Base-by-base conservation (phyloP, 2,113 vertebrate species). In the Oenanthe oenanthe region DNA sequence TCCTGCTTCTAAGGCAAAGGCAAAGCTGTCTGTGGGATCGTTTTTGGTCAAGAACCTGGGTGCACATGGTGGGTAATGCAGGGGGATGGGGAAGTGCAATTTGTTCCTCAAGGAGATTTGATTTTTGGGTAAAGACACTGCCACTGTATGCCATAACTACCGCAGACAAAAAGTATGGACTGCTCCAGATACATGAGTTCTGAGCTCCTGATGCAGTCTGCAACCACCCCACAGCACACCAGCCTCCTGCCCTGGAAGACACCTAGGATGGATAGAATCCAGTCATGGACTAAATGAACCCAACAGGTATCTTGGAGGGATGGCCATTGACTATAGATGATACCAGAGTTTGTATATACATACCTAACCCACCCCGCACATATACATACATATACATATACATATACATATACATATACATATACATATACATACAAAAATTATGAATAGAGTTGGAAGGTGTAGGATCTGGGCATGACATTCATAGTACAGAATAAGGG, bases 91-190 rank as follows among this genome's bases (percentile, higher is more conserved):
- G 22, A 73, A 65, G 56, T 5, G 6, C 3, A 7, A 28, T 40
- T 12, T 40, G 11, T 40, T 22, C 24, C 12, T 56, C 24, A 56
- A 56, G 19, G 15, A 29, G 12, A 34, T 40, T 56, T 56, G 22
- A 18, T n/a, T 48, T 65, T 65, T n/a, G 31, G 12, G 19, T 85
- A 12, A n/a, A n/a, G 50, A 40, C 42, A 40, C 24, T 56, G 29
- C 15, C 29, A 34, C 60, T 48, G 18, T 56, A 28, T 57, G 42
- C 50, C 60, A 56, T 74, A 57, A 29, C 7, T 12, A 48, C 4
- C 29, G 7, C 7, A 15, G 15, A 22, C 7, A 6, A 63, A 0
- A 2, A 26, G 4, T 1, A 6, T 15, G 28, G 21, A 40, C 22
- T 47, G 14, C 58, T 18, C 18, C 29, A 56, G n/a, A 29, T 28